Percentiles rank a stretch among this genome's conserved stretches.
These are phyloP conservation scores for Ramazzottius varieornatus DNA, from an alignment of 2,888 invertebrate genomes.

Conservation along the genomic window DNA sequence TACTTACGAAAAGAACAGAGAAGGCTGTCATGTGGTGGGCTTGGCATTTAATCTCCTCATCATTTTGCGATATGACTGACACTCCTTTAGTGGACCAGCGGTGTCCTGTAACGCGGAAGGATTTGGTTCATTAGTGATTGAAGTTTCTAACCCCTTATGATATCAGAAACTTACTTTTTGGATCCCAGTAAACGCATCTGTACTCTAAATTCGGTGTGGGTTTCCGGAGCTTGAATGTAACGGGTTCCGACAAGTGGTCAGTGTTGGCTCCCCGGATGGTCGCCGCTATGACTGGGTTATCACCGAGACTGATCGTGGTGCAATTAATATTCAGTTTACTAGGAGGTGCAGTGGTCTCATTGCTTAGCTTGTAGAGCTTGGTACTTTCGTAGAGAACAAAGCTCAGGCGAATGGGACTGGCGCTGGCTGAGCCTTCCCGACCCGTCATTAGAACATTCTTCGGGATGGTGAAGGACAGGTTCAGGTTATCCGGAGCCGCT, in stretches of 20 bases:
- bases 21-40: conserved; percentile 3
- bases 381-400: background rate
- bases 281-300: background rate
- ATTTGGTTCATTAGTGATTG: no score
- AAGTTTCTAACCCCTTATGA: no score
- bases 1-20: background rate
- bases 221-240: background rate
- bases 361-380: background rate
- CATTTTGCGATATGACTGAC: background rate
- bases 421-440: background rate
- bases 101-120: no score
- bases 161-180: no score
- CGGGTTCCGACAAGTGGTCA: background rate
- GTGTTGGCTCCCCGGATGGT: background rate
- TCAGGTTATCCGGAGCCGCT: background rate
- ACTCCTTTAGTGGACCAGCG: background rate
- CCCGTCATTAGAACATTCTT: background rate
- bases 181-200: background rate
- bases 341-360: background rate
- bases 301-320: background rate
- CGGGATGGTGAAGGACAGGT: background rate
- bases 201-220: background rate
- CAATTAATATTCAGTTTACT: background rate
- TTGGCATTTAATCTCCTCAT: background rate
- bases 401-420: background rate